These are phyloP conservation scores for Xiphophorus couchianus DNA, from an alignment of 2,113 vertebrate genomes.

Conservation along the genomic window DNA sequence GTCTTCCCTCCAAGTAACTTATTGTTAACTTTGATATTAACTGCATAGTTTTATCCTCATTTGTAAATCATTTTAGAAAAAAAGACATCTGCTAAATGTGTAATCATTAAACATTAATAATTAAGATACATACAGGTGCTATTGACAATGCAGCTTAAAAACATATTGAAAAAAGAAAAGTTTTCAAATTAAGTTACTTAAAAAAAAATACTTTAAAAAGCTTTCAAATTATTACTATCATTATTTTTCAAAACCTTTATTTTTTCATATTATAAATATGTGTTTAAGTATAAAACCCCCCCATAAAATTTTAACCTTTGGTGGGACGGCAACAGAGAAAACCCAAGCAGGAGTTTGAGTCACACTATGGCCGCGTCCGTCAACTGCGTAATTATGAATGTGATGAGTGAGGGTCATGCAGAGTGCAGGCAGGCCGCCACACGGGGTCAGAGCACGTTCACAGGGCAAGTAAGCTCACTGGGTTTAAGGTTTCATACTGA, in stretches of 20 bases:
- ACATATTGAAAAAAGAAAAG: too few species aligned
- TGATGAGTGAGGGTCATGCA: conserved; percentile 60
- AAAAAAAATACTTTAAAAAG: too few species aligned
- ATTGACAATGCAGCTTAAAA: too few species aligned
- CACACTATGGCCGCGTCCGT: conserved; percentile 14
- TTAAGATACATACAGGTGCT: too few species aligned
- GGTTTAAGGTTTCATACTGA: conserved; percentile 36
- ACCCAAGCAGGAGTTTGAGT: conserved; percentile 2
- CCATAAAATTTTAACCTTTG: not conserved
- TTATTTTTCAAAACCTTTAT: not conserved
- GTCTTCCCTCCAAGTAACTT: too few species aligned
- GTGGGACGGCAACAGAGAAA: not conserved
- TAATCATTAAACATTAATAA: too few species aligned
- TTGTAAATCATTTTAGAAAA: too few species aligned
- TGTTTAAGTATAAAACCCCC: not conserved
- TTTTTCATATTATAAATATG: not conserved
- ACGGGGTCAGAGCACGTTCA: conserved; percentile 56
- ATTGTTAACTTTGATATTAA: too few species aligned
- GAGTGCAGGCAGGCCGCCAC: conserved; percentile 48
- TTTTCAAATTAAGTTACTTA: too few species aligned
- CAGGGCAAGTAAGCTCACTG: conserved; percentile 50
- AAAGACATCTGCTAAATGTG: too few species aligned
- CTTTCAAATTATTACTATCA: not conserved
- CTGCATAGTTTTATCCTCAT: too few species aligned
- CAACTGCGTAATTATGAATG: conserved; percentile 35